These are phyloP conservation scores for Saimiri boliviensis DNA, from an alignment of 2,113 vertebrate genomes.

Conservation along the genomic window DNA sequence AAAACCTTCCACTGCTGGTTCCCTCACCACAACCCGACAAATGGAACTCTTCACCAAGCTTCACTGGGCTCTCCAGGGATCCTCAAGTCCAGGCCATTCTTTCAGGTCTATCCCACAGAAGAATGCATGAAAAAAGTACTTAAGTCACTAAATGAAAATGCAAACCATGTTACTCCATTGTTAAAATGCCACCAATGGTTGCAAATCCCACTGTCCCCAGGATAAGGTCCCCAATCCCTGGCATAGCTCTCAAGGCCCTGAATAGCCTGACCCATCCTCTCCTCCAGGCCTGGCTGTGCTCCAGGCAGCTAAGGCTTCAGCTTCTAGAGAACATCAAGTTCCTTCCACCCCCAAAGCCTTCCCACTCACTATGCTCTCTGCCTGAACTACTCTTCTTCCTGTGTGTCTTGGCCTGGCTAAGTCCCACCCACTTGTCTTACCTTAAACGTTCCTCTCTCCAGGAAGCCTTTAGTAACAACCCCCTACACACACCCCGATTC, in stretches of 20 bases:
- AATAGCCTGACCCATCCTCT: rapidly evolving
- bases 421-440: neutral
- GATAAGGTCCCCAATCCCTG: neutral
- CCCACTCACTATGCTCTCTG: neutral
- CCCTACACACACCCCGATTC: neutral
- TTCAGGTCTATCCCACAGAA: neutral
- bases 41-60: neutral
- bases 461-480: neutral
- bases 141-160: neutral
- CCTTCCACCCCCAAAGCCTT: neutral
- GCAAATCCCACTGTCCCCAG: neutral
- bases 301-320: neutral
- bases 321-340: neutral
- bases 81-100: neutral
- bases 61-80: neutral
- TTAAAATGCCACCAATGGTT: neutral
- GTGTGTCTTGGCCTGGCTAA: neutral
- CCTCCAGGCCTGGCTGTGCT: neutral
- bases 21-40: neutral
- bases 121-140: neutral
- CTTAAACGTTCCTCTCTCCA: neutral
- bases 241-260: neutral
- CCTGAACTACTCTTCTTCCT: neutral
- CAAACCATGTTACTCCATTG: neutral
- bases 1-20: neutral